Percentiles rank a stretch among this genome's conserved stretches.
These are phyloP conservation scores for Blastobasis lacticolella DNA, from an alignment of 2,888 invertebrate genomes.

Conservation along the genomic window DNA sequence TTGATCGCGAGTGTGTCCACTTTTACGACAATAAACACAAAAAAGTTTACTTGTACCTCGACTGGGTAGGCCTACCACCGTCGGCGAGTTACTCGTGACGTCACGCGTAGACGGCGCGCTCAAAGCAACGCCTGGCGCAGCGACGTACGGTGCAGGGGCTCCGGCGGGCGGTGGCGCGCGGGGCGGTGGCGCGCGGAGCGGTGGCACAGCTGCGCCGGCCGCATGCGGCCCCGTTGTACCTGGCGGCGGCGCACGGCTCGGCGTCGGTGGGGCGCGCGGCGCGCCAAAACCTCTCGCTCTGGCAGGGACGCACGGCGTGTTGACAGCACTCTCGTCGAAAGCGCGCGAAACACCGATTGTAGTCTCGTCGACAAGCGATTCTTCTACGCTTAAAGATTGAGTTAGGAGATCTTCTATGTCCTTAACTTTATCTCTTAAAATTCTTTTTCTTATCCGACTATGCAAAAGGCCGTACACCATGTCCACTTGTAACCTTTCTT, in stretches of 20 bases:
- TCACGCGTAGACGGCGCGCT: not conserved
- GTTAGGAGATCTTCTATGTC: constrained; percentile 1
- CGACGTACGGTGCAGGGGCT: not conserved
- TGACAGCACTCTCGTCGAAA: no score
- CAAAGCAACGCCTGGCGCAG: not conserved
- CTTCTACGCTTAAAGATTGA: not conserved
- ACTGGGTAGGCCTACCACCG: not conserved
- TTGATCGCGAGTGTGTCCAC: constrained; percentile 3
- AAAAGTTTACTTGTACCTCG: not conserved
- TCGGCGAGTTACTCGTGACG: not conserved
- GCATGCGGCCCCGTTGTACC: not conserved
- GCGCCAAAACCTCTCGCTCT: not conserved
- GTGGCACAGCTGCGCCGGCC: not conserved
- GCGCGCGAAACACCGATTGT: no score
- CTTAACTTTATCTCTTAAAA: constrained; percentile 15
- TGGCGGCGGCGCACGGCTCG: not conserved
- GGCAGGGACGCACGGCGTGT: no score
- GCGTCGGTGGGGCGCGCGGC: not conserved
- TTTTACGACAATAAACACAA: constrained; percentile 6
- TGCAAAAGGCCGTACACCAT: constrained; percentile 12
- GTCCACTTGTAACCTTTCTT: constrained; percentile 6
- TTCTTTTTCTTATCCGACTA: constrained; percentile 11
- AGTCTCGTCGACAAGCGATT: not conserved
- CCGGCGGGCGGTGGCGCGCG: not conserved
- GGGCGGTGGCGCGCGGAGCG: not conserved